These are phyloP conservation scores for Lemur catta DNA, from an alignment of 2,797 vertebrate genomes.

Conservation along the genomic window DNA sequence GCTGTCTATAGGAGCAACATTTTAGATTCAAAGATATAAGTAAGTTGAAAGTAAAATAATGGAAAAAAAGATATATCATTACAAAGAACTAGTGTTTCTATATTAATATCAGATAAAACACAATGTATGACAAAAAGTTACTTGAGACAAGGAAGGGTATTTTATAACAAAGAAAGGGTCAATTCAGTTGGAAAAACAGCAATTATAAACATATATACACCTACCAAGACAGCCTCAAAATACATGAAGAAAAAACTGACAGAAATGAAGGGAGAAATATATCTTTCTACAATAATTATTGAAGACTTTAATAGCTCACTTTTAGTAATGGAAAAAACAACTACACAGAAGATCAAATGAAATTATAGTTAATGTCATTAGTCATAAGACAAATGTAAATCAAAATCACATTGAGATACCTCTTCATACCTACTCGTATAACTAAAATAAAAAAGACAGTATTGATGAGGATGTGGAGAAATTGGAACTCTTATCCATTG, in stretches of 20 bases:
- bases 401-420: neutral
- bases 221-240: neutral
- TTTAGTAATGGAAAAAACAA: neutral
- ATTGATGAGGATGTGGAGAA: neutral
- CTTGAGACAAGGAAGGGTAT: neutral
- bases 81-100: neutral
- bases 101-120: conserved; percentile 21
- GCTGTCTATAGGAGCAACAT: neutral
- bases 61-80: neutral
- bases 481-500: neutral
- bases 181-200: neutral
- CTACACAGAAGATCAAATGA: neutral
- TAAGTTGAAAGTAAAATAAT: neutral
- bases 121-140: neutral
- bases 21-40: neutral
- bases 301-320: neutral
- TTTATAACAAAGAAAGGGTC: neutral
- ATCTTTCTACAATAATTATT: neutral
- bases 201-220: neutral
- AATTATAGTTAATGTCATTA: neutral
- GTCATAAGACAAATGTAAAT: neutral
- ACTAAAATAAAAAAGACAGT: neutral
- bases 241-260: neutral
- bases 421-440: neutral
- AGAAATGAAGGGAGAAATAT: neutral